These are phyloP conservation scores for Scaptomyza hsui DNA, from an alignment of 1,140 invertebrate species.

Conservation along the genomic window DNA sequence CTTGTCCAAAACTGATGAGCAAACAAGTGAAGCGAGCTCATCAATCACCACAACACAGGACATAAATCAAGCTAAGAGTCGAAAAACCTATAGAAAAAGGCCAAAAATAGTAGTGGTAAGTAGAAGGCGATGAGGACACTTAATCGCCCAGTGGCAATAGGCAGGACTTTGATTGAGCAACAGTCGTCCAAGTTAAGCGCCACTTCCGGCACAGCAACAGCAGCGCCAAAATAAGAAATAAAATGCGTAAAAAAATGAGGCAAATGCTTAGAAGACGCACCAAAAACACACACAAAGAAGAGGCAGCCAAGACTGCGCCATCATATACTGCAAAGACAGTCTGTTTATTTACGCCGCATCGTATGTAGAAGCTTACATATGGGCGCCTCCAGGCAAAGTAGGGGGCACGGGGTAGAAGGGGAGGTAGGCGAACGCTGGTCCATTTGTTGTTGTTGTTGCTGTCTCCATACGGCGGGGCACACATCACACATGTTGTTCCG, in stretches of 20 bases:
- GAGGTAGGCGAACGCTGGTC: constrained; percentile 17
- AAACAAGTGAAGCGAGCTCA: constrained; percentile 47
- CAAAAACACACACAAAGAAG: not conserved
- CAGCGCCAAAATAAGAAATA: constrained; percentile 29
- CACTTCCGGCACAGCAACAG: constrained; percentile 60
- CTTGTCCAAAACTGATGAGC: constrained; percentile 18
- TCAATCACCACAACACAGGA: constrained; percentile 69
- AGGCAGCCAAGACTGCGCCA: constrained; percentile 6
- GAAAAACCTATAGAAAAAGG: constrained; percentile 14
- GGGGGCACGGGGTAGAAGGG: not conserved
- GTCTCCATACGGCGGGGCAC: constrained; percentile 82
- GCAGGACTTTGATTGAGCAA: constrained; percentile 49
- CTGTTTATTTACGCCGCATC: constrained; percentile 83
- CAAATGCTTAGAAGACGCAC: constrained; percentile 58
- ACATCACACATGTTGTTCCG: constrained; percentile 84
- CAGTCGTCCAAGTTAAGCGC: constrained; percentile 53
- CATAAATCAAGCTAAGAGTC: constrained; percentile 72
- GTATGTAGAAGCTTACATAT: constrained; percentile 82
- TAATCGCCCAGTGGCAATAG: constrained; percentile 15
- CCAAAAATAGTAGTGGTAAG: constrained; percentile 1
- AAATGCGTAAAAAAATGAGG: constrained; percentile 49
- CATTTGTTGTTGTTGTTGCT: constrained; percentile 27
- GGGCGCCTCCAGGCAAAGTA: constrained; percentile 63
- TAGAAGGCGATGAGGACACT: constrained; percentile 25
- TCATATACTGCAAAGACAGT: constrained; percentile 65